Percentiles rank a stretch among this genome's conserved stretches.
These are phyloP conservation scores for Scalopus aquaticus DNA, from an alignment of 2,113 vertebrate species.

Conservation along the genomic window DNA sequence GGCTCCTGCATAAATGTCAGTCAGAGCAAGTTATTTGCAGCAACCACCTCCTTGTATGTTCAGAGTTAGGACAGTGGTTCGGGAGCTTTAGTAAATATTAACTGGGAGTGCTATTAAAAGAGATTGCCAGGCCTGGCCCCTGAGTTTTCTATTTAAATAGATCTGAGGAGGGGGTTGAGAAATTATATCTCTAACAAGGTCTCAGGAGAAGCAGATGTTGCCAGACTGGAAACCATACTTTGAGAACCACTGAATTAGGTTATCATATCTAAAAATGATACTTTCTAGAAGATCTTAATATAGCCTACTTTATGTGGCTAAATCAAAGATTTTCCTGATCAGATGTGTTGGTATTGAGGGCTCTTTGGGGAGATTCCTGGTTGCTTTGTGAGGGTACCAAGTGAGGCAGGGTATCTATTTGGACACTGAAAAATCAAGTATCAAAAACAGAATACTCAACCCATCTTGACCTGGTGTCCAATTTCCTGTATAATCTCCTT, in stretches of 20 bases:
- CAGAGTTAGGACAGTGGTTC: neutral
- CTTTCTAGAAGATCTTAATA: neutral
- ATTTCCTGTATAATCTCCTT: neutral
- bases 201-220: too few relatives aligned
- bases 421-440: neutral
- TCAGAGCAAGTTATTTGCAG: neutral
- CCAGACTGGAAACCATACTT: neutral
- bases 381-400: too few relatives aligned
- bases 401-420: neutral
- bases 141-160: neutral
- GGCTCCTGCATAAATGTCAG: neutral
- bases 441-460: neutral
- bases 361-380: neutral
- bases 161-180: neutral
- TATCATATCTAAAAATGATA: neutral
- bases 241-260: neutral
- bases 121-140: fast-evolving
- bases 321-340: neutral
- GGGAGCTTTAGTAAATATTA: neutral
- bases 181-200: neutral
- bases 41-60: neutral
- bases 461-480: too few relatives aligned
- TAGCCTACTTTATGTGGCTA: fast-evolving
- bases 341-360: fast-evolving
- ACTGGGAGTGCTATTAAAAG: neutral